Conservation (phyloP, 2,888 invertebrate genomes). For the Ornithoptera alexandrae region DNA sequence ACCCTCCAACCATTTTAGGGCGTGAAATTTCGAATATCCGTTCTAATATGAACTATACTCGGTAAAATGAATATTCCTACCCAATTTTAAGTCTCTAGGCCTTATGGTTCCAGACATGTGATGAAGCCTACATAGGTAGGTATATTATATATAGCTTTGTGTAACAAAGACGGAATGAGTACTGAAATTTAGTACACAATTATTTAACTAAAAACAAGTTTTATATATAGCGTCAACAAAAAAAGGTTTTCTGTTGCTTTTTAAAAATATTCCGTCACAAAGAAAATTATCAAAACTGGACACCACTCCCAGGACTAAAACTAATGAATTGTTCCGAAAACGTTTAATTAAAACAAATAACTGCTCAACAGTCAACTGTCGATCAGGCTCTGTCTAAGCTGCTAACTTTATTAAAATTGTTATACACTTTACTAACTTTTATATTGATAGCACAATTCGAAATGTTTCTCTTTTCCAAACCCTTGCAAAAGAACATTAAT, state of each 20-base stretch:
- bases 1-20: too few species aligned
- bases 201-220: not conserved
- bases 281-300: not conserved
- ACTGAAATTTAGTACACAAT: not conserved
- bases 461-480: not conserved
- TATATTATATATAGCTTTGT: too few species aligned
- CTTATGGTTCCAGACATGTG: too few species aligned
- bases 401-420: not conserved
- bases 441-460: not conserved
- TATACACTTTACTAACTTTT: not conserved
- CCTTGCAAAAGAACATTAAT: not conserved
- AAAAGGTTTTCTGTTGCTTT: not conserved
- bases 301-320: not conserved
- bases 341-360: conserved; percentile 1
- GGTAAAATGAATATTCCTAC: too few species aligned
- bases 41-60: too few species aligned
- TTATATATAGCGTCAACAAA: not conserved
- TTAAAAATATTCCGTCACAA: not conserved
- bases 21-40: too few species aligned
- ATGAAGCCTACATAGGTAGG: too few species aligned
- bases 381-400: not conserved
- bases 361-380: not conserved
- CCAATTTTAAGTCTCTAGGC: too few species aligned
- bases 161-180: too few species aligned
- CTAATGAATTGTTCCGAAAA: not conserved